Evolutionary conservation across 1,140 invertebrate species (phyloP), one percentile per base, ranked within the genome.

Genomic region (Phenacoccus solenopsis): DNA sequence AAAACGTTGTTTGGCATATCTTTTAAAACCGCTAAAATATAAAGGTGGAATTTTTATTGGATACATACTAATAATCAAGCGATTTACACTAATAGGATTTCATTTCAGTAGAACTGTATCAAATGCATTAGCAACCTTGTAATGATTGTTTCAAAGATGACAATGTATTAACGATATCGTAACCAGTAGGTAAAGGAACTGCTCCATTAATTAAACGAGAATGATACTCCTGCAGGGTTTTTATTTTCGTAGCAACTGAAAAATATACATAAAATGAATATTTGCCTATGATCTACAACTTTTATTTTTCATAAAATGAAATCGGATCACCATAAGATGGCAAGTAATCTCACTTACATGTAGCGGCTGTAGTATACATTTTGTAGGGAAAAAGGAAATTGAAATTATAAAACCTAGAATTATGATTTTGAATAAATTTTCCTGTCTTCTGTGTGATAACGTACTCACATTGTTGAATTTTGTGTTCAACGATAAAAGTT

Each of bases 131-230:
- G 85, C 87, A 86, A 98, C 96, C 91, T 74, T 98, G 82, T 70
- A 99, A 83, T 67, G 94, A 97, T 83, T 97, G 94, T 27, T 94
- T 96, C 81, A 99, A 98, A 80, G 96, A 98, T 80, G 98, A 97
- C 75, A 99, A 85, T 70, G 94, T 98, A 78, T 95, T 97, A 68
- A 94, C 93, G 78, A 98, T 94, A 79, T 99, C 97, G 71, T 88
- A 82, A 70, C 96, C 96, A 70, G 93, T 94, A 68, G 96, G 96
- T 73, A 90, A 83, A 28, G 96, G 94, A 76, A 94, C 87, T 74
- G 89, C 86, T 74, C 91, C 92, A 82, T 97, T 93, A 75, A 93
- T 85, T 70, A 98, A 85, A 72, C 96, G 86, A 75, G 93, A 85
- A 78, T 98, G 94, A 80, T 91, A 96, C 80, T 99, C 97, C 81